Base-by-base conservation (phyloP, 2,113 vertebrate species). In the Atlantisia rogersi region DNA sequence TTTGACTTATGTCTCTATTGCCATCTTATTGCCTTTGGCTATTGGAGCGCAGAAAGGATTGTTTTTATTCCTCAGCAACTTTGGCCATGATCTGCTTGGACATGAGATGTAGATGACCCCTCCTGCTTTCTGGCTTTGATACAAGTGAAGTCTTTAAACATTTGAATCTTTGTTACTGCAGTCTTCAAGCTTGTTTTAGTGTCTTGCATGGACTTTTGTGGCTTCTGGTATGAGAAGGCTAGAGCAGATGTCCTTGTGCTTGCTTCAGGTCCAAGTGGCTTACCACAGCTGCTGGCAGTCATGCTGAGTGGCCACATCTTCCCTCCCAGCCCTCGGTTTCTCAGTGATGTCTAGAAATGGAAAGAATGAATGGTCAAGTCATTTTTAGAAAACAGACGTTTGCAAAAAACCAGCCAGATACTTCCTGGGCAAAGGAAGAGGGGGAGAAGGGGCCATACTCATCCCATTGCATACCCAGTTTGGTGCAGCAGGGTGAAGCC, bases 281-380 rank as follows among this genome's bases (percentile, higher is more conserved):
- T 71, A 86, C 73, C 88, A 84, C 76, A 84, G 86, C 69, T 78
- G 39, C 83, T 92, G 73, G 86, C 64, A 83, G 37, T 15, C 14
- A 1, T 52, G 68, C 35, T 1, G 8, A 86, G 65, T 12, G 56
- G 60, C 80, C 65, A 68, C 52, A 71, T 46, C 39, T 84, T 93
- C 73, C 32, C 24, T 74, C 31, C 35, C 31, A 86, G 64, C 25
- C 52, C 64, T 82, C 32, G 1, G 11, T 86, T 67, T 88, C 73
- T 78, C 58, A 42, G 8, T 75, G 56, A 68, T 42, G 42, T 75
- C 48, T 89, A 78, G 48, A 91, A 94, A 78, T 82, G 20, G 83
- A 94, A 92, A 84, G 48, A 95, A 88, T 71, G 65, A 92, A 60
- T 4, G 9, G 56, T 46, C 21, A 92, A 67, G 35, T 39, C 3